Percentiles rank a stretch among this genome's conserved stretches.
These are phyloP conservation scores for Odontesthes bonariensis DNA, from an alignment of 2,113 vertebrate genomes.

Conservation along the genomic window DNA sequence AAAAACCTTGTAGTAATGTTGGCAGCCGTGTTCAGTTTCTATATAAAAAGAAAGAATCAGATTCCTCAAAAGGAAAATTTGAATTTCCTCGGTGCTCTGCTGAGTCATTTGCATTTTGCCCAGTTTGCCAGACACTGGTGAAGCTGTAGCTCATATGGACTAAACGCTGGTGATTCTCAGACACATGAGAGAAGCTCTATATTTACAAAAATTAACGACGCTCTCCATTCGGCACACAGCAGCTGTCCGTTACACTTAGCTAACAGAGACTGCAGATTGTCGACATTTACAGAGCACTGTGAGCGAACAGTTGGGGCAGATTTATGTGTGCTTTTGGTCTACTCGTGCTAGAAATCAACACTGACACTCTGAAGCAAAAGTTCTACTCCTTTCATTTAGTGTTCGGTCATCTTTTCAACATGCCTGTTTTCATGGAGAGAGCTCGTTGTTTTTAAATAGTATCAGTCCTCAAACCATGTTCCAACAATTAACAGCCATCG, in stretches of 20 bases:
- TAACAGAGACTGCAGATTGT: slow-evolving; percentile 58
- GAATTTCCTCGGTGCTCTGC: slow-evolving; percentile 35
- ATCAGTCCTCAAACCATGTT: no score
- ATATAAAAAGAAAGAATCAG: slow-evolving; percentile 49
- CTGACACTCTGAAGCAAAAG: slow-evolving; percentile 58
- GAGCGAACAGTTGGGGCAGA: slow-evolving; percentile 54
- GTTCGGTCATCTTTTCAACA: no score
- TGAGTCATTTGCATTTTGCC: slow-evolving; percentile 54
- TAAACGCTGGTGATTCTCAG: slow-evolving; percentile 78
- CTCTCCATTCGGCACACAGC: slow-evolving; percentile 70
- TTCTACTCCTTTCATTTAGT: no score
- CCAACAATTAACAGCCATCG: no score
- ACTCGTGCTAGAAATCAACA: slow-evolving; percentile 62
- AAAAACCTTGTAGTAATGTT: slow-evolving; percentile 47
- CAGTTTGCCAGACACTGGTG: slow-evolving; percentile 53
- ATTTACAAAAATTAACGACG: slow-evolving; percentile 83
- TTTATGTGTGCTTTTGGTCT: slow-evolving; percentile 60
- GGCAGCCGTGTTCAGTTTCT: slow-evolving; percentile 21
- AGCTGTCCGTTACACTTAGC: slow-evolving; percentile 82
- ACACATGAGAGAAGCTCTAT: slow-evolving; percentile 74
- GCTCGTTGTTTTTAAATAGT: no score
- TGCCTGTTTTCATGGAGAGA: no score
- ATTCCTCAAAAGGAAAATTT: slow-evolving; percentile 44
- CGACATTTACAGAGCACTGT: slow-evolving; percentile 47
- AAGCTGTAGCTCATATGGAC: slow-evolving; percentile 70